A percentile compares a stretch with the other conserved stretches of the same genome.
Conservation (phyloP, 2,113 vertebrate genomes). For the Pogona vitticeps region DNA sequence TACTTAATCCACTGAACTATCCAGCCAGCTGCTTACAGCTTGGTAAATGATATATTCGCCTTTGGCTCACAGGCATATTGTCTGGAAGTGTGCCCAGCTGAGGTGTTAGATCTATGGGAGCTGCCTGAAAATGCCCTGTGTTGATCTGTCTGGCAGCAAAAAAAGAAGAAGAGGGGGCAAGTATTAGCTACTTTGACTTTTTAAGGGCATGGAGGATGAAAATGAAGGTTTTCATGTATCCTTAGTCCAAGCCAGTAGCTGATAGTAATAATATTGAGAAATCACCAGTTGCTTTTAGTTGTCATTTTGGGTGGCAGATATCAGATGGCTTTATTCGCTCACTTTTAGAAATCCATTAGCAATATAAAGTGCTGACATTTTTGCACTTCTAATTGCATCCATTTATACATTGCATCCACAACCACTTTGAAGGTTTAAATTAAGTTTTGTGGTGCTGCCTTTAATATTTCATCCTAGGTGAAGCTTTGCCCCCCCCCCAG, state of each 20-base stretch:
- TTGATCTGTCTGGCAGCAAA: neutral
- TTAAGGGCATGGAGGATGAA: neutral
- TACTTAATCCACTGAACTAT: too few relatives aligned
- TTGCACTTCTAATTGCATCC: neutral
- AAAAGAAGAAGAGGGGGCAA: neutral
- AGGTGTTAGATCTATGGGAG: too few relatives aligned
- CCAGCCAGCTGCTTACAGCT: too few relatives aligned
- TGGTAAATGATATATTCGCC: too few relatives aligned
- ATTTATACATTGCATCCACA: constrained; percentile 2
- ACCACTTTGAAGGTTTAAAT: neutral
- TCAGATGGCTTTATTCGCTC: neutral
- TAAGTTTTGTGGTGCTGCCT: neutral
- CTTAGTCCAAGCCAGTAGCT: neutral
- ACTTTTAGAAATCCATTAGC: constrained; percentile 4
- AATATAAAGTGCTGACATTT: neutral
- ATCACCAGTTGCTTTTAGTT: neutral
- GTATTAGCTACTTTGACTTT: neutral
- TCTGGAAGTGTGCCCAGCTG: neutral
- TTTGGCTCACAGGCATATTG: too few relatives aligned
- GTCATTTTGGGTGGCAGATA: neutral
- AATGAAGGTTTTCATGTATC: neutral
- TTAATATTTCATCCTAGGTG: neutral
- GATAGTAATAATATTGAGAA: neutral
- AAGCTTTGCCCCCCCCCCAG: neutral
- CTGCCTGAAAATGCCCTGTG: neutral